Base-by-base conservation (phyloP, 2,113 vertebrate species). In the Protomyctophum bolini region DNA sequence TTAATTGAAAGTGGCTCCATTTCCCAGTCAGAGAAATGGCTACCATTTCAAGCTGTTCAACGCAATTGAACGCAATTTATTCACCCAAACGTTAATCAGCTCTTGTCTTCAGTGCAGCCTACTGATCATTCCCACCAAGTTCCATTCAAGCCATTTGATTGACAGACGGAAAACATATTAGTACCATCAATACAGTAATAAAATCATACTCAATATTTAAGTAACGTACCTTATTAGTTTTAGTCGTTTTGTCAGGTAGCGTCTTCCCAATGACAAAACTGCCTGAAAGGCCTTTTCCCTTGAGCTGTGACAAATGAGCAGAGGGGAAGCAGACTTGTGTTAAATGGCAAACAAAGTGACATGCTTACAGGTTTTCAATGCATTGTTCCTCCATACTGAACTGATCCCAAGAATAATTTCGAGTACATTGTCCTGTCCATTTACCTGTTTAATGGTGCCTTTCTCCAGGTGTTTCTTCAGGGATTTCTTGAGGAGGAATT, bases 281-380 rank as follows among this genome's bases (percentile, higher is more conserved):
- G 51, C 97, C 98, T 49, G 96, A 96, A 56, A 98, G 95, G 71
- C 97, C 97, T 86, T 99, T 99, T 58, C 98, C 98, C 88, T 97
- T 99, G 63, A 99, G 83, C 93, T 94, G 61, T 0, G 58, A 9
- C 47, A 79, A 8, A 79, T 5, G 33, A 41, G 33, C 33, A 49
- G 5, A 64, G 52, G 1, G 48, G 15, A 51, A 61, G 46, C 50
- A 14, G 12, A n/a, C 10, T 48, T 6, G 33, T 9, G 6, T 10
- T 7, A 6, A n/a, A 50, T 4, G 50, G 11, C 29, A 15, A 48
- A 12, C 1, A 47, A 6, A 59, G 29, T 67, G 8, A 7, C 10
- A 21, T 6, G 11, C 15, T n/a, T 76, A 86, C 76, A 96, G 55
- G 55, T 8, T 15, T 28, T 56, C 5, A 6, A 4, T 11, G 4